Base-by-base conservation (phyloP, 2,888 invertebrate species). In the Aporophyla nigra region DNA sequence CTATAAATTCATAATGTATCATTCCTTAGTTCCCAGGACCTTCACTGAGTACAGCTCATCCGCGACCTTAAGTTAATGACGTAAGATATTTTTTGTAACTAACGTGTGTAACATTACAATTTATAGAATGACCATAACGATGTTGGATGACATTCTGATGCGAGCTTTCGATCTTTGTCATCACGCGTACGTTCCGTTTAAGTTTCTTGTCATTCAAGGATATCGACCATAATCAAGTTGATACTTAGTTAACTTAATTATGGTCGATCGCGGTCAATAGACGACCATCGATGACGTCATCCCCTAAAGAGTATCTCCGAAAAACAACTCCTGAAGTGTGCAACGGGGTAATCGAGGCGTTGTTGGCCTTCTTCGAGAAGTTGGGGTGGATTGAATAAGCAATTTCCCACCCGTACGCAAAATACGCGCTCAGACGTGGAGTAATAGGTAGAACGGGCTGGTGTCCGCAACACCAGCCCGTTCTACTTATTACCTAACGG, bases 11-110 rank as follows among this genome's bases (percentile, higher is more conserved):
- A 46, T 54, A 66, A 62, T 62, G 21, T 71, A 77, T 76, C 27
- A 77, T 67, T 80, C 66, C 63, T 63, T 46, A 73, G 73, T 87
- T 88, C 88, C 71, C 84, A 86, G 78, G 83, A 80, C 84, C 88
- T 88, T 87, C 76, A 75, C 69, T 58, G 33, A 67, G 51, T 69
- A 59, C 74, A 76, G 69, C 80, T 85, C 88, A 87, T 84, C 86
- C 71, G 24, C 80, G 88, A 87, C 83, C 83, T 88, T 88, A 80
- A 62, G 7, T 53, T 19, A n/a, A 21, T 84, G 87, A 85, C 75
- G 86, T 80, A 80, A 88, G 14, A 82, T 66, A 74, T 84, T 86
- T 81, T 85, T 87, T 82, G 27, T 62, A 70, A 74, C 73, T 58
- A 77, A 73, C 79, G 61, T 83, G 71, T 73, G 65, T 71, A 46